Base-by-base conservation (phyloP, 2,797 vertebrate species). In the Centroberyx gerrardi region DNA sequence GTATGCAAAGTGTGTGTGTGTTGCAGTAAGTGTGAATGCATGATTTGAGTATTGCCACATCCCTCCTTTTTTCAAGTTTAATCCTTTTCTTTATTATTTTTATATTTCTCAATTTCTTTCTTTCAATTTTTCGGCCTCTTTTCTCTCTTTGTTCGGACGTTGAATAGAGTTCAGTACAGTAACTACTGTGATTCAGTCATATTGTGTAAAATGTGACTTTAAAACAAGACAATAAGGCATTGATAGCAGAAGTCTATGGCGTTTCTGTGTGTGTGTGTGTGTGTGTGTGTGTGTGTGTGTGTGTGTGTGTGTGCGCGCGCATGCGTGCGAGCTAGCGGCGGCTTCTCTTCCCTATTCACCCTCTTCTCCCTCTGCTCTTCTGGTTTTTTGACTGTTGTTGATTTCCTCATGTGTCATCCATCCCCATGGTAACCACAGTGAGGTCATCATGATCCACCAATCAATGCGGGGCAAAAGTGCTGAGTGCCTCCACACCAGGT, bases 391-490 rank as follows among this genome's bases (percentile, higher is more conserved):
- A 82, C 86, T 86, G 90, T 94, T 94, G 92, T 96, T 93, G 90
- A 95, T 92, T 95, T 94, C 95, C 93, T 95, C 95, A 96, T 96
- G 74, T 95, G 90, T 95, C 96, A 96, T 95, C 95, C 96, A 94
- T 93, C 90, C 92, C 96, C 96, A 97, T 96, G 97, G 95, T 96
- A 96, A 97, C 96, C 87, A 95, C 97, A 99, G 98, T 96, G 97
- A 99, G 95, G 96, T 98, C 96, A 96, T 99, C 95, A 96, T 96
- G 97, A 96, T 98, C 95, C 97, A 97, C 96, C 97, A 96, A 92
- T 97, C 97, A 97, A 96, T 98, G 94, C 96, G 97, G 93, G 98
- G 97, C 96, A 96, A 97, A 96, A 99, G 98, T 96, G 97, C 97
- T 84, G 98, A 99, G 93, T 98, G 97, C 95, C 97, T 99, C 90